A percentile compares a stretch with the other conserved stretches of the same genome.
phyloP scores from a whole-genome alignment of 2,113 vertebrate species.

The Melanerpes formicivorus region DNA sequence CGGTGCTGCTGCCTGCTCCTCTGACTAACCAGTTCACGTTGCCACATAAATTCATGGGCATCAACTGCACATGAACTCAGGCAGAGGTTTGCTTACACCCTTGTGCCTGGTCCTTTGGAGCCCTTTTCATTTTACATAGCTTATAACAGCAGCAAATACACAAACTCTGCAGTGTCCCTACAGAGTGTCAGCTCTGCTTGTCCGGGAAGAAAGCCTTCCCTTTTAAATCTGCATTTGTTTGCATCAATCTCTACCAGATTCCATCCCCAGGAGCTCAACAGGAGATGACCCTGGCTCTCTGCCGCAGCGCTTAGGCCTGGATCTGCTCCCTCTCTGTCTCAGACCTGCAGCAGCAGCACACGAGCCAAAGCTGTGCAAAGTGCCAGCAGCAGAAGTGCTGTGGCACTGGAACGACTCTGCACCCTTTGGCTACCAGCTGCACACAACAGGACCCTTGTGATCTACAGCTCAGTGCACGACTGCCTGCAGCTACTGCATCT shows the following conservation, averaged over 20 bases:
- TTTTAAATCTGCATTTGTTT: neutral
- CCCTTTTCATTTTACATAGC: neutral
- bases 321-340: neutral
- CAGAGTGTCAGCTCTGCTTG: neutral
- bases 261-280: neutral
- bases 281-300: neutral
- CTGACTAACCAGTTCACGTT: neutral
- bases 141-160: neutral
- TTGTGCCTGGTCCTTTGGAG: neutral
- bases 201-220: neutral
- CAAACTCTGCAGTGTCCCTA: neutral
- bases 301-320: neutral
- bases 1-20: neutral
- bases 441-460: neutral
- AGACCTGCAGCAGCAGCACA: neutral
- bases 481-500: neutral
- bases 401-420: accelerated
- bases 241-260: neutral
- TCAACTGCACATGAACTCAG: neutral
- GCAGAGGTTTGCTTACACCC: neutral
- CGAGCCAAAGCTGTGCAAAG: neutral
- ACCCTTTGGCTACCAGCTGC: neutral
- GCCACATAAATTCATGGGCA: neutral
- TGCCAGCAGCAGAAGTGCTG: accelerated
- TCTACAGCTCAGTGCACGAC: neutral